Percentiles rank a stretch among this genome's conserved stretches.
Conservation (phyloP, 2,888 invertebrate genomes). For the Pelosia muscerda region DNA sequence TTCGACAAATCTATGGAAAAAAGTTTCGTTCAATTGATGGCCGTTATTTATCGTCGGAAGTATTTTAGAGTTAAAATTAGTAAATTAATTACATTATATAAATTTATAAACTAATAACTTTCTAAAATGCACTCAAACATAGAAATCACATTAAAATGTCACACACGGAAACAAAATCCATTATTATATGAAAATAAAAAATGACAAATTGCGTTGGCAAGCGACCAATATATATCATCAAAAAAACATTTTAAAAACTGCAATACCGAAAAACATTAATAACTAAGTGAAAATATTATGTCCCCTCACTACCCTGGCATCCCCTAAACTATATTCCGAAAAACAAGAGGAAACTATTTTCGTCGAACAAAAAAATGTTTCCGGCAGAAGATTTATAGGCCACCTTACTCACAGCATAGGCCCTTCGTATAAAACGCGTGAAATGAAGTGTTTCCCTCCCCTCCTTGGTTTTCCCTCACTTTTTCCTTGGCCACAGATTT, state of each 20-base stretch:
- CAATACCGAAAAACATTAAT: conserved; percentile 68
- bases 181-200: conserved; percentile 45
- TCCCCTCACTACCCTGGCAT: conserved; percentile 45
- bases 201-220: conserved; percentile 56
- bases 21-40: not conserved
- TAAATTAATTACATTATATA: too few species aligned
- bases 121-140: conserved; percentile 3
- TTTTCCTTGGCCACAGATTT: conserved; percentile 66
- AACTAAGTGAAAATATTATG: conserved; percentile 61
- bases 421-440: conserved; percentile 81
- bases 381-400: conserved; percentile 81
- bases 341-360: conserved; percentile 85
- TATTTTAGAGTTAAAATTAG: not conserved
- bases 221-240: conserved; percentile 54
- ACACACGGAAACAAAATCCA: conserved; percentile 33
- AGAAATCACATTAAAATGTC: conserved; percentile 36
- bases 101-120: not conserved
- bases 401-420: conserved; percentile 68
- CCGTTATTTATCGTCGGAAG: not conserved
- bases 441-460: conserved; percentile 83
- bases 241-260: conserved; percentile 63
- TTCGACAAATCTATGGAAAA: too few species aligned
- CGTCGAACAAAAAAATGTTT: conserved; percentile 83
- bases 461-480: conserved; percentile 52
- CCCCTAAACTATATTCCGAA: conserved; percentile 68